Conservation (phyloP, 1,140 invertebrate genomes). For the Zaprionus tsacasi region DNA sequence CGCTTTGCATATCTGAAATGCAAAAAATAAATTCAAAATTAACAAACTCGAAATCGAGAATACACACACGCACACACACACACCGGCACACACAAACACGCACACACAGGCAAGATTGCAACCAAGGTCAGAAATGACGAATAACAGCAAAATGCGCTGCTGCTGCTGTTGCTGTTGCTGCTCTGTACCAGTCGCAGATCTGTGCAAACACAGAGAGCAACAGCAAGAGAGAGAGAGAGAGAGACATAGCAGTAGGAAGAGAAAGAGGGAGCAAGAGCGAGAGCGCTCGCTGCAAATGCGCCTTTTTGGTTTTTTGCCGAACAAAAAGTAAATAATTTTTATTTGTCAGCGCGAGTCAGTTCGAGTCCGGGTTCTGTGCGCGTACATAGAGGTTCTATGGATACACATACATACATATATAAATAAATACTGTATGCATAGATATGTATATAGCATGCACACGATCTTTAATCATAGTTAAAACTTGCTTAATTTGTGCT, state of each 20-base stretch:
- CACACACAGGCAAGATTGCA: conserved; percentile 74
- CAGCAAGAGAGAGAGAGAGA: conserved; percentile 17
- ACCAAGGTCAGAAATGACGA: conserved; percentile 81
- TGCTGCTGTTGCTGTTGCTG: conserved; percentile 18
- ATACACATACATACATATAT: conserved; percentile 19
- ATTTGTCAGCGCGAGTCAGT: conserved; percentile 61
- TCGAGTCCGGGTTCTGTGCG: conserved; percentile 51
- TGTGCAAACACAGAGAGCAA: conserved; percentile 40
- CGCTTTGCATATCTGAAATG: conserved; percentile 62
- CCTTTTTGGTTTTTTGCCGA: conserved; percentile 65
- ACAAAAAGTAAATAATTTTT: conserved; percentile 76
- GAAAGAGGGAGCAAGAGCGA: conserved; percentile 10
- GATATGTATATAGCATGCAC: conserved; percentile 11
- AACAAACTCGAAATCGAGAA: conserved; percentile 54
- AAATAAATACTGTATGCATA: background rate
- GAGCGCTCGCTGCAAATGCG: conserved; percentile 53
- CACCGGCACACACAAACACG: conserved; percentile 42
- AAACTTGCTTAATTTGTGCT: conserved; percentile 14
- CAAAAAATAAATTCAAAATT: conserved; percentile 53
- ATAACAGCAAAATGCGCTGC: conserved; percentile 81
- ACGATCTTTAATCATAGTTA: conserved; percentile 17
- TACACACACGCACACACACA: conserved; percentile 36
- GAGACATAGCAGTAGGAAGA: background rate
- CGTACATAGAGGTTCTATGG: conserved; percentile 38
- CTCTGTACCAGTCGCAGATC: conserved; percentile 75